These are phyloP conservation scores for Tachystola acroxantha DNA, from an alignment of 2,888 invertebrate species.

Conservation along the genomic window DNA sequence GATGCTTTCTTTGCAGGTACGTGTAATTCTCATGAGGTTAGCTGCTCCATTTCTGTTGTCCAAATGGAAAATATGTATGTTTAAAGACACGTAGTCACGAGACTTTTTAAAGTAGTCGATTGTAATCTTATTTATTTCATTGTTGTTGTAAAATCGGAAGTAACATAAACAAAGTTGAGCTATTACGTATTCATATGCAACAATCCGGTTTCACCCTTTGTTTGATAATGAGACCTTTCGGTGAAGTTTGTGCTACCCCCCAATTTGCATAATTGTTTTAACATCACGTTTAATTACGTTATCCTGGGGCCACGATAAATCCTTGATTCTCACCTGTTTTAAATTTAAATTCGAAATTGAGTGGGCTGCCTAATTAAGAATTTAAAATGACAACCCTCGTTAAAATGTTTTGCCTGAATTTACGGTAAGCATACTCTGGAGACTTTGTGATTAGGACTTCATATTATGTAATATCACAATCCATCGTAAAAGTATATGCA, in stretches of 20 bases:
- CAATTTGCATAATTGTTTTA: constrained; percentile 57
- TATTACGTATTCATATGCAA: constrained; percentile 29
- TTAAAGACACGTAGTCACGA: too few species aligned
- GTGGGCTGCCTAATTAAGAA: constrained; percentile 19
- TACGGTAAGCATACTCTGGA: too few species aligned
- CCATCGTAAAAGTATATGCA: too few species aligned
- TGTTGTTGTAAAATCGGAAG: constrained; percentile 6
- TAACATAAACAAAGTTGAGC: constrained; percentile 14
- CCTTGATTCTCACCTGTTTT: constrained; percentile 35
- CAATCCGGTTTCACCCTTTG: constrained; percentile 23
- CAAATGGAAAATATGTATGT: too few species aligned
- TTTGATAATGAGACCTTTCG: constrained; percentile 46
- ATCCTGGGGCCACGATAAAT: constrained; percentile 35
- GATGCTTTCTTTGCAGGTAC: too few species aligned
- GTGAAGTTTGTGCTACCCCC: constrained; percentile 34
- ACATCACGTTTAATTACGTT: constrained; percentile 51
- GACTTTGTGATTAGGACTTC: too few species aligned
- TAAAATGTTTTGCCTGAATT: constrained; percentile 16
- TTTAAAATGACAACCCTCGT: constrained; percentile 10
- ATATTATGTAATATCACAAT: too few species aligned
- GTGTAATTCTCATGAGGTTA: too few species aligned
- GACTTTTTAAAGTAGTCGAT: too few species aligned
- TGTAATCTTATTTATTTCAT: too few species aligned
- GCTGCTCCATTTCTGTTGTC: too few species aligned
- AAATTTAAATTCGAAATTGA: constrained; percentile 30